Evolutionary conservation across 2,113 vertebrate species (phyloP), one percentile per base, ranked within the genome.

Genomic region (Rhegmatorhina hoffmannsi): DNA sequence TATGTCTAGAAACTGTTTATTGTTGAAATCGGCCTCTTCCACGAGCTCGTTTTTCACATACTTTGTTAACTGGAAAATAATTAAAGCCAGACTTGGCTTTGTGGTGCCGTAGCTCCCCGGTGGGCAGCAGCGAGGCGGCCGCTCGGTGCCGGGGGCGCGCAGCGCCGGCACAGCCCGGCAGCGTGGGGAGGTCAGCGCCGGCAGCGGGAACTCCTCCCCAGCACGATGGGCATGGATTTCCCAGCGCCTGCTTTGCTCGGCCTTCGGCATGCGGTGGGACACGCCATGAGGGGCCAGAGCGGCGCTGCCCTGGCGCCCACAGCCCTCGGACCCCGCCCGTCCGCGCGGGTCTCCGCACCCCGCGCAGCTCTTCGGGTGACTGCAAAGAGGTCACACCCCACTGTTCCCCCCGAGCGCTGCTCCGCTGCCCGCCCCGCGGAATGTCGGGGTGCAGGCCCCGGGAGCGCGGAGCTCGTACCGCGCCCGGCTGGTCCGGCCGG

Each of bases 51-150:
- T 94, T 83, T 77, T 70, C 47, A 69, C 64, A 73, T 55, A 44
- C 24, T 84, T 55, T 5, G 63, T 31, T 92, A 91, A 86, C 0
- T 62, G 56, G 33, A 7, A 11, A 83, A 47, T 77, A 80, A 87
- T 58, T 73, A 66, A 67, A 84, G 46, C 40, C 74, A 50, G 69
- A 38, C 43, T 12, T 13, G 10, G 23, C 81, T 29, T 12, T 16
- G 84, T 2, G 40, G 44, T 1, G 84, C 34, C 21, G 28, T 3
- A 31, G 49, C 40, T 3, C 64, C 69, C 29, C 29, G 14, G 17
- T 1, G 46, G 19, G n/a, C 66, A 55, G 24, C 34, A 17, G 7
- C 0, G 13, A 7, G 10, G 36, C 4, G 3, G 44, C 6, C 34
- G 69, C 63, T 36, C 24, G 1, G 26, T 0, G 10, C 9, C 13